These are phyloP conservation scores for Andrena flavipes DNA, from an alignment of 2,888 invertebrate species.

Conservation along the genomic window DNA sequence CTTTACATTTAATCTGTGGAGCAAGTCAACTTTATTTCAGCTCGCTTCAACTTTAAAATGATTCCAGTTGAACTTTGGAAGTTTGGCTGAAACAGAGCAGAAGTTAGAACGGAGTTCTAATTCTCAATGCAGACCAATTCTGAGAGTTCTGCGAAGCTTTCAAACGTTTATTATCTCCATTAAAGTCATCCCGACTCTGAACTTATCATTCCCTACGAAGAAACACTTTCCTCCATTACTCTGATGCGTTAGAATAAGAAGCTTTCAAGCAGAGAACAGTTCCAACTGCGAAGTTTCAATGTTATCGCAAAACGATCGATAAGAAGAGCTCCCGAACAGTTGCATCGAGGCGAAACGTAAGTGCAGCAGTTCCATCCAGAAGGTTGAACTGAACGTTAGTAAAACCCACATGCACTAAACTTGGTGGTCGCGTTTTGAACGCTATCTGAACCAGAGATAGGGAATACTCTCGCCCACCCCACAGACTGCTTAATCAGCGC, in stretches of 20 bases:
- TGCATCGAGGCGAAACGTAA: neutral
- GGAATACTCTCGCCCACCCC: neutral
- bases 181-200: neutral
- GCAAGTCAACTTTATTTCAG: too few relatives aligned
- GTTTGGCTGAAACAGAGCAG: too few relatives aligned
- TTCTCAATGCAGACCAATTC: too few relatives aligned
- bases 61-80: too few relatives aligned
- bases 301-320: neutral
- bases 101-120: too few relatives aligned
- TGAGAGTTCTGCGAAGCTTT: too few relatives aligned
- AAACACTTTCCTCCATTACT: neutral
- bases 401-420: neutral
- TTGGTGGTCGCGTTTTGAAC: neutral
- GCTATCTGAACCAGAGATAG: neutral
- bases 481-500: slow-evolving; percentile 2
- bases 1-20: too few relatives aligned
- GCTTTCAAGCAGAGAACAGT: neutral
- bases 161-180: too few relatives aligned
- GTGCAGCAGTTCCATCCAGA: neutral
- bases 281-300: neutral
- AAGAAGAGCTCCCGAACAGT: neutral
- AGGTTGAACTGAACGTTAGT: neutral
- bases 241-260: neutral
- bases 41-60: too few relatives aligned
- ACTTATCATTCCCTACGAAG: neutral